phyloP scores from a whole-genome alignment of 2,113 vertebrate genomes.

The Ovis canadensis region DNA sequence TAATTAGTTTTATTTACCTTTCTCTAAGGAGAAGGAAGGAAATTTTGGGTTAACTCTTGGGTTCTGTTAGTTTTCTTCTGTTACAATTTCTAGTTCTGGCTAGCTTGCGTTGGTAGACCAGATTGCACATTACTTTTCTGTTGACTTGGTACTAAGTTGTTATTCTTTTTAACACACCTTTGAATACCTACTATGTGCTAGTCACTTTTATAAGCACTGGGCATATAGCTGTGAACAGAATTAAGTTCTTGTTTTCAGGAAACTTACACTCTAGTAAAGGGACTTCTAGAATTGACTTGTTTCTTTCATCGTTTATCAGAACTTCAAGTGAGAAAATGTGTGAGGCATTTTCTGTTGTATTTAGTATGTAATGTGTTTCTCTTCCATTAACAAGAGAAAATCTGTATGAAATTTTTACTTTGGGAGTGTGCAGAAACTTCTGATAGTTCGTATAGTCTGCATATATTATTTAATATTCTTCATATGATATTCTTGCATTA shows the following conservation, averaged over 20 bases:
- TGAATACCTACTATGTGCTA: background rate
- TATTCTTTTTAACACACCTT: background rate
- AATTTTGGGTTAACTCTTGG: background rate
- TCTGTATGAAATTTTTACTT: background rate
- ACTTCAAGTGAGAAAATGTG: background rate
- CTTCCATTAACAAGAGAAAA: background rate
- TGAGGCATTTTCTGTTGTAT: background rate
- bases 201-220: background rate
- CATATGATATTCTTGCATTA: slow-evolving; percentile 1
- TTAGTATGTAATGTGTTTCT: background rate
- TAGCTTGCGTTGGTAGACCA: background rate
- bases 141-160: background rate
- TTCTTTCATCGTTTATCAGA: background rate
- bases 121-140: background rate
- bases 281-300: background rate
- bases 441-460: background rate
- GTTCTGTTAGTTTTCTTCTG: background rate
- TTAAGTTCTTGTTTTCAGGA: background rate
- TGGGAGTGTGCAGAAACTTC: background rate
- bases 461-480: background rate
- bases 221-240: background rate
- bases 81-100: background rate
- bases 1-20: background rate
- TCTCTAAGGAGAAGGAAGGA: background rate
- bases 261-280: background rate